These are phyloP conservation scores for Cerastoderma edule DNA, from an alignment of 2,888 invertebrate species.

Conservation along the genomic window DNA sequence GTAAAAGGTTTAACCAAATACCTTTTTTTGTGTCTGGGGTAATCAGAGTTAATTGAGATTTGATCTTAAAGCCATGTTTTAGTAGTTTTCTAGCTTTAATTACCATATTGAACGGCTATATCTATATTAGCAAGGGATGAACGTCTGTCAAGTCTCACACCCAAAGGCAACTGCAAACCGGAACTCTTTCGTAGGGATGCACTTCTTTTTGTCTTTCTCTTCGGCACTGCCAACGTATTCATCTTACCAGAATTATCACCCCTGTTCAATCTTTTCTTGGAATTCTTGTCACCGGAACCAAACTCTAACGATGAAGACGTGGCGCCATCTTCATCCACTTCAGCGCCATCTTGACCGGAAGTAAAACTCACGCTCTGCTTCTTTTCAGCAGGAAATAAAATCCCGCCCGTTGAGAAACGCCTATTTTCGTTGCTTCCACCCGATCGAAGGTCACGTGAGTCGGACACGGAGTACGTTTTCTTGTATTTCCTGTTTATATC, in stretches of 20 bases:
- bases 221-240: neutral
- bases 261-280: neutral
- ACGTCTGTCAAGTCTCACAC: slow-evolving; percentile 32
- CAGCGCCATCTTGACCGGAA: too few relatives aligned
- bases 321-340: too few relatives aligned
- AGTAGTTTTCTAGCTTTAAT: too few relatives aligned
- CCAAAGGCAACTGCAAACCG: neutral
- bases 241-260: neutral
- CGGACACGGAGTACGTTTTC: neutral
- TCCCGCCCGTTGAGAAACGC: slow-evolving; percentile 19
- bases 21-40: too few relatives aligned
- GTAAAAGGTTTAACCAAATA: too few relatives aligned
- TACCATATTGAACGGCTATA: slow-evolving; percentile 43
- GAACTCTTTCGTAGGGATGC: neutral
- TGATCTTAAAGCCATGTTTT: too few relatives aligned
- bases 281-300: too few relatives aligned
- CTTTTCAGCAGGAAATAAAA: too few relatives aligned
- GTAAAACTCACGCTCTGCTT: too few relatives aligned
- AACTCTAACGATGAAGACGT: too few relatives aligned
- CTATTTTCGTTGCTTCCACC: neutral
- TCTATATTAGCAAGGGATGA: slow-evolving; percentile 35
- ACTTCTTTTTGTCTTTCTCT: slow-evolving; percentile 4
- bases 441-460: neutral
- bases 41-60: too few relatives aligned
- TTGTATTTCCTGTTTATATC: neutral